phyloP scores from a whole-genome alignment of 2,888 invertebrate genomes.

The Polyploca ridens region DNA sequence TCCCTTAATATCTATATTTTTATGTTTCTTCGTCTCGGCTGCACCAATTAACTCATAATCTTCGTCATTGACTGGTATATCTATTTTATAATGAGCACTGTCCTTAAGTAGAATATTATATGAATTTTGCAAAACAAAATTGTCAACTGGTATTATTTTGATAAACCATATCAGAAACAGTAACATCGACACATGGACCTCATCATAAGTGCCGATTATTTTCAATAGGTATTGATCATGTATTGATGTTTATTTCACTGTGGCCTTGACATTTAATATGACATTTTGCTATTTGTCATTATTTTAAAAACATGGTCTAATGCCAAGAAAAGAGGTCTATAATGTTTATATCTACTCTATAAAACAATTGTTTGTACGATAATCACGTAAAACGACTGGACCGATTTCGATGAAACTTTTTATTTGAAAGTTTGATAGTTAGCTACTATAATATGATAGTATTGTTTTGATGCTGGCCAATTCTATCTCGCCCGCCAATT shows the following conservation, averaged over 20 bases:
- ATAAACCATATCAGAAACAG: conserved; percentile 30
- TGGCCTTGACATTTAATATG: conserved; percentile 3
- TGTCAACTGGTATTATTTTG: conserved; percentile 22
- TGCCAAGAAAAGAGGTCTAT: too few relatives aligned
- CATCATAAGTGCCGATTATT: neutral
- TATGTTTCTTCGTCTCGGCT: conserved; percentile 28
- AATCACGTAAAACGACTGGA: too few relatives aligned
- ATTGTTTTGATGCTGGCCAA: too few relatives aligned
- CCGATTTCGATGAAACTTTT: too few relatives aligned
- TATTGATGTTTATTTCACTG: neutral
- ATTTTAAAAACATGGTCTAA: neutral
- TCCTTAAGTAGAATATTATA: conserved; percentile 42
- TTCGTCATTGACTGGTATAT: conserved; percentile 44
- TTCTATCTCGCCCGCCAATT: too few relatives aligned
- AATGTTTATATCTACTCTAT: too few relatives aligned
- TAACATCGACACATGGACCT: conserved; percentile 20
- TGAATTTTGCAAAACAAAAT: conserved; percentile 36
- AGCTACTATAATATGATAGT: too few relatives aligned
- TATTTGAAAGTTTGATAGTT: too few relatives aligned
- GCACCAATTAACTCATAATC: conserved; percentile 52
- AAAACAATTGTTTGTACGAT: too few relatives aligned
- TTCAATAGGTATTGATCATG: too few relatives aligned
- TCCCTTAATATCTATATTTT: neutral
- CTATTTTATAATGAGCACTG: conserved; percentile 48
- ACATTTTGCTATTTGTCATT: neutral